A percentile compares a stretch with the other conserved stretches of the same genome.
Evolutionary conservation across 37 sponge, comb jelly and placozoan species (phyloP).

Genomic region (Mnemiopsis leidyi): DNA sequence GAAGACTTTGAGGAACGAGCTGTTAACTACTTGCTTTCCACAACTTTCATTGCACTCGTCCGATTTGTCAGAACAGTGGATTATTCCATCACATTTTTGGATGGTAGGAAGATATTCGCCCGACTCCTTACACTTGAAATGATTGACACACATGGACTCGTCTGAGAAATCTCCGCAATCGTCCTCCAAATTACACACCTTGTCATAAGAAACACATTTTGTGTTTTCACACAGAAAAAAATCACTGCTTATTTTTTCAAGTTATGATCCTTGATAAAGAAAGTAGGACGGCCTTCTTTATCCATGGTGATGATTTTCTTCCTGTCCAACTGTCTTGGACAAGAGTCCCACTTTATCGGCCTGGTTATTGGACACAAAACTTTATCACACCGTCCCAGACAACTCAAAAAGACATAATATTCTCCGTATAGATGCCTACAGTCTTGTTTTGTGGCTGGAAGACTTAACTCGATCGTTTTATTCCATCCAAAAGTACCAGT

Average conservation of each 20-base stretch:
- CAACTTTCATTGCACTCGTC: constrained; percentile 45
- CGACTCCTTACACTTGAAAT: not conserved
- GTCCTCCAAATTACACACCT: constrained; percentile 3
- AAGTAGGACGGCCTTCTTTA: not conserved
- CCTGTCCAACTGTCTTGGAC: not conserved
- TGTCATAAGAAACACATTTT: not conserved
- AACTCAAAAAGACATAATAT: not conserved
- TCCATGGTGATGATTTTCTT: not conserved
- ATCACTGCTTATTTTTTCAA: not conserved
- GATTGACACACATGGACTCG: not conserved
- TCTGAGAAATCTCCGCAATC: constrained; percentile 9
- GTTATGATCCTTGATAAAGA: not conserved
- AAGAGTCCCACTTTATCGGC: not conserved
- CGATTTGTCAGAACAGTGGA: not conserved
- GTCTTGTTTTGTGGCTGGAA: not conserved
- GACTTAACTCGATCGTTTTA: not conserved
- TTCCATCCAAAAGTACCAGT: not conserved
- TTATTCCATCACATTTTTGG: not conserved
- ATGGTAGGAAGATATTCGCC: not conserved
- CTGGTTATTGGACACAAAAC: not conserved
- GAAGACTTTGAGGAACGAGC: not conserved
- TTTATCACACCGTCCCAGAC: not conserved
- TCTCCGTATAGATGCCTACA: not conserved
- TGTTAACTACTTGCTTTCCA: not conserved
- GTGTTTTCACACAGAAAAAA: constrained; percentile 6